phyloP scores from a whole-genome alignment of 2,888 invertebrate genomes.

The Stictocephala bisonia region DNA sequence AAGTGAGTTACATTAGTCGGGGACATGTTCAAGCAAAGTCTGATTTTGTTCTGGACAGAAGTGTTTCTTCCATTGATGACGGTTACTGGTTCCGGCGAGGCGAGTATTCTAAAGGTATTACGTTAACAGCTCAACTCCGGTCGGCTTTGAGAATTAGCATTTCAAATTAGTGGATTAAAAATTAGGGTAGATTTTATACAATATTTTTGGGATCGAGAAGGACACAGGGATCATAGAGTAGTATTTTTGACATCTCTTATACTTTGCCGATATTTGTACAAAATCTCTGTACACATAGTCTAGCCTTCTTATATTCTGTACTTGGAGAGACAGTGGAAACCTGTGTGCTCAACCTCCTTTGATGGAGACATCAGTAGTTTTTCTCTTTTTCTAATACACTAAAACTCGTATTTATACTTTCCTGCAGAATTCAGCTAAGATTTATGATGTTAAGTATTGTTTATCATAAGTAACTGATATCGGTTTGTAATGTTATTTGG shows the following conservation, averaged over 20 bases:
- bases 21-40: neutral
- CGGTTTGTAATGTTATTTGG: no score
- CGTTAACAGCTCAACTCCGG: slow-evolving; percentile 20
- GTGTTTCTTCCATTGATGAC: no score
- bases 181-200: slow-evolving; percentile 38
- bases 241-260: slow-evolving; percentile 35
- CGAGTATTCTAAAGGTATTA: slow-evolving; percentile 18
- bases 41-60: slow-evolving; percentile 3
- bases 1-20: slow-evolving; percentile 16
- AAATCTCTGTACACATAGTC: slow-evolving; percentile 23
- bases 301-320: no score
- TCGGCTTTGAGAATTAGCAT: slow-evolving; percentile 16
- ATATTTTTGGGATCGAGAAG: slow-evolving; percentile 15
- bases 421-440: no score
- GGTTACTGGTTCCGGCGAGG: slow-evolving; percentile 29
- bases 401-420: no score
- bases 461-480: no score
- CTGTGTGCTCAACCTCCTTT: no score
- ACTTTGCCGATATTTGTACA: slow-evolving; percentile 40
- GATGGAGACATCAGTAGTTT: no score
- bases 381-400: no score
- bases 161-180: slow-evolving; percentile 22
- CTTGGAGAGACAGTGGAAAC: no score
- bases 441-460: no score
- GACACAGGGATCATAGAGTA: slow-evolving; percentile 25